A percentile compares a stretch with the other conserved stretches of the same genome.
phyloP scores from a whole-genome alignment of 2,888 invertebrate genomes.

The Megalurothrips usitatus region DNA sequence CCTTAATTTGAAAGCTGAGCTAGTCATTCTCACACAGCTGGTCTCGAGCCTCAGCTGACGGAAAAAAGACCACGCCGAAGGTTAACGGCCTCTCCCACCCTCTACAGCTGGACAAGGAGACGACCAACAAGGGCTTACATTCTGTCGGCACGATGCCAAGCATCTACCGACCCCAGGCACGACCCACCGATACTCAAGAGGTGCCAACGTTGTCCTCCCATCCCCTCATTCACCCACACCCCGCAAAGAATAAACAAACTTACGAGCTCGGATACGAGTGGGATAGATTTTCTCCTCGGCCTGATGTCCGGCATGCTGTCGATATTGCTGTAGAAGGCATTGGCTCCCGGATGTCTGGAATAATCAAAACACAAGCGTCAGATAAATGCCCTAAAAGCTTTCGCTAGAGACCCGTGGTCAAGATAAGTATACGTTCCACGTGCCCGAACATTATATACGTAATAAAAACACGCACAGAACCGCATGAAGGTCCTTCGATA shows the following conservation, averaged over 20 bases:
- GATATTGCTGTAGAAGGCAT: constrained; percentile 99
- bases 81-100: no score
- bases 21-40: no score
- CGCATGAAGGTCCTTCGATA: no score
- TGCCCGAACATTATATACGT: no score
- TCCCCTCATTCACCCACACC: not conserved
- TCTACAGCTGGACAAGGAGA: not conserved
- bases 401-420: no score
- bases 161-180: not conserved
- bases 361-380: constrained; percentile 34
- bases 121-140: not conserved
- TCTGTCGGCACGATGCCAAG: not conserved
- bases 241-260: constrained; percentile 49
- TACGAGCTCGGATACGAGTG: constrained; percentile 98
- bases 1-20: no score
- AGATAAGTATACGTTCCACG: no score
- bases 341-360: constrained; percentile 83
- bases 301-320: constrained; percentile 99
- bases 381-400: no score
- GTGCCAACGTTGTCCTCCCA: no score
- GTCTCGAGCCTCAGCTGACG: no score
- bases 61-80: no score
- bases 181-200: not conserved
- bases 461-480: no score
- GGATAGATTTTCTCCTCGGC: constrained; percentile 93